phyloP scores from a whole-genome alignment of 2,888 invertebrate genomes.

The Syritta pipiens region DNA sequence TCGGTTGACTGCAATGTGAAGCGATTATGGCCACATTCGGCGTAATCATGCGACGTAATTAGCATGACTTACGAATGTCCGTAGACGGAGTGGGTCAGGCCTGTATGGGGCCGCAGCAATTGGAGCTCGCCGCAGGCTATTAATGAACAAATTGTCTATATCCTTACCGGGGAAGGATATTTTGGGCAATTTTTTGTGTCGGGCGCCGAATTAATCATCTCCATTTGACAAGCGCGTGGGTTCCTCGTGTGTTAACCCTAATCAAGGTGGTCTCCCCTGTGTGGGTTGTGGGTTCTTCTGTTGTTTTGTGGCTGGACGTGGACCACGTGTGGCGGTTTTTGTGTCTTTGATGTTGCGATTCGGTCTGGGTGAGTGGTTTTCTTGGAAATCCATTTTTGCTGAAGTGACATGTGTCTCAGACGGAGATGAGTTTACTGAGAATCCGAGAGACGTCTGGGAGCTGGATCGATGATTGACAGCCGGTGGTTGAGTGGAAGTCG shows the following conservation, averaged over 20 bases:
- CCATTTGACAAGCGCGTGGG: slow-evolving; percentile 19
- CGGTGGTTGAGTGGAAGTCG: too few relatives aligned
- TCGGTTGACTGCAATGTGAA: slow-evolving; percentile 7
- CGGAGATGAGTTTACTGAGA: too few relatives aligned
- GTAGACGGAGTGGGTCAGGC: background rate
- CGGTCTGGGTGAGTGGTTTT: too few relatives aligned
- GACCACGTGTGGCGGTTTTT: too few relatives aligned
- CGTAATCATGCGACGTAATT: slow-evolving; percentile 41
- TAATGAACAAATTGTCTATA: slow-evolving; percentile 1
- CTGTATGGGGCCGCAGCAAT: background rate
- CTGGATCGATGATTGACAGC: too few relatives aligned
- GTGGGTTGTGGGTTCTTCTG: background rate
- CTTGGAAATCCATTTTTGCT: too few relatives aligned
- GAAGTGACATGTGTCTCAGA: too few relatives aligned
- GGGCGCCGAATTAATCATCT: slow-evolving; percentile 33
- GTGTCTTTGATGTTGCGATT: background rate
- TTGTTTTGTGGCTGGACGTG: background rate
- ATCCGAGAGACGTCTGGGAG: too few relatives aligned
- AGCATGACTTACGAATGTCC: slow-evolving; percentile 25
- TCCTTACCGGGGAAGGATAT: too few relatives aligned
- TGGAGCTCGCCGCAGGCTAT: background rate
- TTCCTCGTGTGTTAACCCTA: slow-evolving; percentile 17
- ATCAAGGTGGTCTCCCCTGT: slow-evolving; percentile 9
- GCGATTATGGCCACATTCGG: slow-evolving; percentile 21
- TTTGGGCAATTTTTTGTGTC: too few relatives aligned